phyloP scores from a whole-genome alignment of 2,113 vertebrate species.

The Theristicus caerulescens region DNA sequence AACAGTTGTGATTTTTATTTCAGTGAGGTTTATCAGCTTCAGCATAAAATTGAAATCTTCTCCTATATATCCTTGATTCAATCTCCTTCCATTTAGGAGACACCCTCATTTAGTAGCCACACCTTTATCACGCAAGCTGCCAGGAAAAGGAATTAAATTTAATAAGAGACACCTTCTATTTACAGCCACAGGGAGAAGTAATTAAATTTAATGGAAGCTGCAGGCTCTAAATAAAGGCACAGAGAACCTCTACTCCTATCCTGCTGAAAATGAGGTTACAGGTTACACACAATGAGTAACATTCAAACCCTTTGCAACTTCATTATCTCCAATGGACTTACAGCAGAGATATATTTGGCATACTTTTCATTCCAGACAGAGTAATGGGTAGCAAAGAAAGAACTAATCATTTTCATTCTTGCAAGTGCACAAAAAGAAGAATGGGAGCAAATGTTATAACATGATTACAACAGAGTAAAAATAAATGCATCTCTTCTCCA shows the following conservation, averaged over 20 bases:
- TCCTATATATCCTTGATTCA: background rate
- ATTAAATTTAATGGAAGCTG: slow-evolving; percentile 63
- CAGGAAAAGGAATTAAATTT: slow-evolving; percentile 53
- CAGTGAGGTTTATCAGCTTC: background rate
- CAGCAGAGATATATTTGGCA: background rate
- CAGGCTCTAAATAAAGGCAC: slow-evolving; percentile 43
- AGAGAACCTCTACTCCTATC: background rate
- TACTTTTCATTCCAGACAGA: background rate
- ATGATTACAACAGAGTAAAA: background rate
- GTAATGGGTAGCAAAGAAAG: background rate
- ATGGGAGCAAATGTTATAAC: background rate
- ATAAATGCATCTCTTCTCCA: background rate
- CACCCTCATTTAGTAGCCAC: background rate
- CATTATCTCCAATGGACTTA: background rate
- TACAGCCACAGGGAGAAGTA: slow-evolving; percentile 29
- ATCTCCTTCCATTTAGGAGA: background rate
- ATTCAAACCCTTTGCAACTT: background rate
- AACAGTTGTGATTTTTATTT: background rate
- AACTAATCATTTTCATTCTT: background rate
- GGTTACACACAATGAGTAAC: background rate
- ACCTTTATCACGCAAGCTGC: background rate
- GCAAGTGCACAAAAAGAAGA: background rate
- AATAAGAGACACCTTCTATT: slow-evolving; percentile 28
- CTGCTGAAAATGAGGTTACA: slow-evolving; percentile 6
- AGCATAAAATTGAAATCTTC: background rate